phyloP scores from a whole-genome alignment of 2,888 invertebrate species.

The Diaperis boleti region DNA sequence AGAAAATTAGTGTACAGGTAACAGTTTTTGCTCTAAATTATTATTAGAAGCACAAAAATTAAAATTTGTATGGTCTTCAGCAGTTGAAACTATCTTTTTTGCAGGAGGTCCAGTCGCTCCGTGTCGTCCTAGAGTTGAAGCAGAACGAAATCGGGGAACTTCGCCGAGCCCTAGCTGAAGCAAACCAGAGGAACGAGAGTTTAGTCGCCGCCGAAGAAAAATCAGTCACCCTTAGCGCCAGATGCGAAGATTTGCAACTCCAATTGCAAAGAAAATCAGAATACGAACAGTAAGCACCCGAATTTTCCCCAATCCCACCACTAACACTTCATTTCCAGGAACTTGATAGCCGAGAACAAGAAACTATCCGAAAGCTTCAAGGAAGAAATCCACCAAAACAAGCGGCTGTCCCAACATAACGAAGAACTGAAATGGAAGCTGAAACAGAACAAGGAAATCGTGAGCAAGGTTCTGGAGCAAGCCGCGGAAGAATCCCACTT shows the following conservation, averaged over 20 bases:
- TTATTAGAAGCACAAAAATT: no score
- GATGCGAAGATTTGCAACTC: slow-evolving; percentile 87
- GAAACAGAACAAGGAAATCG: slow-evolving; percentile 83
- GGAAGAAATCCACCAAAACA: slow-evolving; percentile 83
- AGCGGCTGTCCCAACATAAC: slow-evolving; percentile 83
- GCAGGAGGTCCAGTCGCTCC: slow-evolving; percentile 83
- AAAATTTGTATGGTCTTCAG: slow-evolving; percentile 25
- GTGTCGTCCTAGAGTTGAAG: slow-evolving; percentile 89
- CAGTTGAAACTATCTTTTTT: no score
- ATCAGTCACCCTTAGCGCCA: slow-evolving; percentile 81
- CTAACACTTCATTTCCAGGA: slow-evolving; percentile 64
- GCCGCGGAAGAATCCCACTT: slow-evolving; percentile 53
- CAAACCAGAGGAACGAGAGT: slow-evolving; percentile 80
- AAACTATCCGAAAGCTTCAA: slow-evolving; percentile 79
- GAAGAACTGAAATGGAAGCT: slow-evolving; percentile 92
- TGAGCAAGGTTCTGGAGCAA: slow-evolving; percentile 64
- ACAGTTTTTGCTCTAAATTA: no score
- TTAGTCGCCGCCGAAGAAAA: slow-evolving; percentile 79
- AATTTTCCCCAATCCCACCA: background rate
- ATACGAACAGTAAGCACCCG: slow-evolving; percentile 76
- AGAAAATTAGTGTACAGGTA: slow-evolving; percentile 59
- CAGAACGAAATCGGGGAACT: slow-evolving; percentile 87
- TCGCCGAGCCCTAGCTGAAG: slow-evolving; percentile 77
- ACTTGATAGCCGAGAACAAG: slow-evolving; percentile 77
- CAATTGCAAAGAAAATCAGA: slow-evolving; percentile 78